Evolutionary conservation across 2,797 vertebrate species (phyloP).

Genomic region (Phaenicophaeus curvirostris): DNA sequence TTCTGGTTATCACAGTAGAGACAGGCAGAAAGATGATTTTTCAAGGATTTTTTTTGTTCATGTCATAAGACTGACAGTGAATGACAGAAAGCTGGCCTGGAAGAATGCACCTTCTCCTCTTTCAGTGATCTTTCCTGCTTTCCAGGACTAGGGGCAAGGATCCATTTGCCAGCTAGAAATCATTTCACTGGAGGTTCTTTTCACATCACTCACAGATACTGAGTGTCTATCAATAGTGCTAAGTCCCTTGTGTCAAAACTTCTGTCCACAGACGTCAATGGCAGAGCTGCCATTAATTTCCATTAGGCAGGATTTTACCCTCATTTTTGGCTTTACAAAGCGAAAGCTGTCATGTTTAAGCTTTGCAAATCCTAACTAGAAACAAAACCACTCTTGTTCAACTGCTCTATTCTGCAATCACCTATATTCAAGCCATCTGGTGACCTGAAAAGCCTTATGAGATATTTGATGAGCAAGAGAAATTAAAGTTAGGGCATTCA

Average conservation of each 20-base stretch:
- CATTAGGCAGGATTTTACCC: background rate
- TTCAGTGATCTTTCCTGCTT: background rate
- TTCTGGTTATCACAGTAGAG: background rate
- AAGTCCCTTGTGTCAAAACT: background rate
- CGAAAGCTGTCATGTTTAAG: background rate
- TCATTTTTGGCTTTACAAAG: constrained; percentile 2
- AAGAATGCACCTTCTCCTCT: background rate
- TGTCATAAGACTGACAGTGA: background rate
- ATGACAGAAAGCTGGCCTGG: background rate
- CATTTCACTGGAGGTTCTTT: background rate
- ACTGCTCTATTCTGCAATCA: background rate
- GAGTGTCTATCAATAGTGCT: background rate
- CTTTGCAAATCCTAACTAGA: background rate
- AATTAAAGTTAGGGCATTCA: background rate
- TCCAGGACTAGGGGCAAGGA: background rate
- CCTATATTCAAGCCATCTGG: background rate
- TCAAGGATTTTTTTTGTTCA: background rate
- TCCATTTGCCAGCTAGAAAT: background rate
- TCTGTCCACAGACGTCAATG: background rate
- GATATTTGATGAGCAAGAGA: background rate
- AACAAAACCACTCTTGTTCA: background rate
- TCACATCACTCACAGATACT: background rate
- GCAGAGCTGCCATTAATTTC: background rate
- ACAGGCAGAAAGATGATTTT: background rate
- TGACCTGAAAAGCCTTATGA: background rate